A percentile compares a stretch with the other conserved stretches of the same genome.
Conservation (phyloP, 2,113 vertebrate genomes). For the Cebus imitator region DNA sequence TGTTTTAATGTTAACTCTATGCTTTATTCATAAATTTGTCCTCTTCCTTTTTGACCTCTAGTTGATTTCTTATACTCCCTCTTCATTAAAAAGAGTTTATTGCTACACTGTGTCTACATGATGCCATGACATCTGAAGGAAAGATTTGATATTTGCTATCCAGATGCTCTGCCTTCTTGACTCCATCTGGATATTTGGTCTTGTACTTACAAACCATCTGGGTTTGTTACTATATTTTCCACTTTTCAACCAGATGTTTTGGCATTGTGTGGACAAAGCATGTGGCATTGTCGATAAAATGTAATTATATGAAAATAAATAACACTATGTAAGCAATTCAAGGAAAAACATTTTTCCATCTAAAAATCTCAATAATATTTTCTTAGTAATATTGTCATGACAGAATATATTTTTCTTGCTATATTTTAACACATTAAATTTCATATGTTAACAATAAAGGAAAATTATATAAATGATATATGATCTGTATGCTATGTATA, state of each 20-base stretch:
- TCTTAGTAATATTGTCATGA: neutral
- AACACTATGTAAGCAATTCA: slow-evolving; percentile 49
- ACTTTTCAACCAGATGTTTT: slow-evolving; percentile 72
- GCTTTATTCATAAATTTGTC: neutral
- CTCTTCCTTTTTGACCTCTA: neutral
- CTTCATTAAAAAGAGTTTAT: neutral
- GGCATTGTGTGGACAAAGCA: slow-evolving; percentile 61
- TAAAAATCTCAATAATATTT: slow-evolving; percentile 4
- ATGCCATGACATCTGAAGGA: slow-evolving; percentile 26
- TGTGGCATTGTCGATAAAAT: slow-evolving; percentile 57
- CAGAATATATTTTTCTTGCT: neutral
- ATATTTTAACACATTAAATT: neutral
- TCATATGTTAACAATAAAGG: neutral
- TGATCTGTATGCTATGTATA: too few relatives aligned
- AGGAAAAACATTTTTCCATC: neutral
- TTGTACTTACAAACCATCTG: slow-evolving; percentile 68
- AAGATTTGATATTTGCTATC: slow-evolving; percentile 45
- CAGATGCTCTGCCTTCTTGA: slow-evolving; percentile 64
- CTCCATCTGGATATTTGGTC: slow-evolving; percentile 66
- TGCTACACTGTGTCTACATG: neutral
- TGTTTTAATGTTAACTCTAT: neutral
- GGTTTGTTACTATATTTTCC: slow-evolving; percentile 41
- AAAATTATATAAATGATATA: neutral
- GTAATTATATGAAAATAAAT: slow-evolving; percentile 69
- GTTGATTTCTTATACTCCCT: neutral